Evolutionary conservation across 2,797 vertebrate species (phyloP).

Genomic region (Pantherophis vulpinus): DNA sequence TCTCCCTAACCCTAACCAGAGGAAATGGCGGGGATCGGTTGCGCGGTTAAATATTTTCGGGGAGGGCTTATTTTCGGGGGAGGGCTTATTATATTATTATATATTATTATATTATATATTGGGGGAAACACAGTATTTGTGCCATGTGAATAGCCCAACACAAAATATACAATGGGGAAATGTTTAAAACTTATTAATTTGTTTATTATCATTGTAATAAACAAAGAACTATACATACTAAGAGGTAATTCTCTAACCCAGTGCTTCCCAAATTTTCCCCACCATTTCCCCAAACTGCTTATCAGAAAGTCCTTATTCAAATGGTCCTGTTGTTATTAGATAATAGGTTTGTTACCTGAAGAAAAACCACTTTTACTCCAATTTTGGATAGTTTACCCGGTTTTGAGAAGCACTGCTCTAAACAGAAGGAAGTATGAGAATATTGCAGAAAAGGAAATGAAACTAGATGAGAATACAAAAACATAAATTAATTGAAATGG

Average conservation of each 20-base stretch:
- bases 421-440: background rate
- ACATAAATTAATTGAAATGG: background rate
- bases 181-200: background rate
- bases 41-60: too few relatives aligned
- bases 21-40: too few relatives aligned
- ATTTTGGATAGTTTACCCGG: too few relatives aligned
- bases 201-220: background rate
- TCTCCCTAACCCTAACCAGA: too few relatives aligned
- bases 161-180: conserved; percentile 13
- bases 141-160: background rate
- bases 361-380: too few relatives aligned
- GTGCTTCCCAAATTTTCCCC: background rate
- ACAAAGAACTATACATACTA: conserved; percentile 27
- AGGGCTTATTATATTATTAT: too few relatives aligned
- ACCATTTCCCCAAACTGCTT: background rate
- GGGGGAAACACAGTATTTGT: background rate
- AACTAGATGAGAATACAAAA: conserved; percentile 38
- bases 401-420: background rate
- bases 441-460: conserved; percentile 3
- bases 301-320: background rate
- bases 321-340: background rate
- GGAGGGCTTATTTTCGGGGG: too few relatives aligned
- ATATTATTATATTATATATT: too few relatives aligned
- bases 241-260: background rate
- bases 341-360: too few relatives aligned